phyloP scores from a whole-genome alignment of 2,113 vertebrate species.

The Channa argus region DNA sequence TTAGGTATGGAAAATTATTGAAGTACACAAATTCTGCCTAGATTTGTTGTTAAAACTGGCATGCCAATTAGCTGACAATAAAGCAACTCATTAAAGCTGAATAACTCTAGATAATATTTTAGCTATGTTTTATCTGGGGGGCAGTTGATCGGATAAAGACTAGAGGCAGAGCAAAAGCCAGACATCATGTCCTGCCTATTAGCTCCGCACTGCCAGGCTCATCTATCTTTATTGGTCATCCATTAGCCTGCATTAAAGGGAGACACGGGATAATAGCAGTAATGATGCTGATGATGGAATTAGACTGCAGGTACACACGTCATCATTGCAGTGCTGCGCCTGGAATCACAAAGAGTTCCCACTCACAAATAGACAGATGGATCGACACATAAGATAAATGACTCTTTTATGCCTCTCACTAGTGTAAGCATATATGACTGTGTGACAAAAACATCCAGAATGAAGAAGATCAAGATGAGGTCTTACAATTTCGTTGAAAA shows the following conservation, averaged over 20 bases:
- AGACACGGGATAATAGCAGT: slow-evolving; percentile 86
- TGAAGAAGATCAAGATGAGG: slow-evolving; percentile 1
- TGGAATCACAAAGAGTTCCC: slow-evolving; percentile 75
- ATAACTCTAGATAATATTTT: slow-evolving; percentile 43
- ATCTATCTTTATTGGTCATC: slow-evolving; percentile 89
- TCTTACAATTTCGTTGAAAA: slow-evolving; percentile 28
- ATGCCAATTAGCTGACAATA: slow-evolving; percentile 35
- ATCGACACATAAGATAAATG: slow-evolving; percentile 43
- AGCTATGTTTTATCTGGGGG: slow-evolving; percentile 53
- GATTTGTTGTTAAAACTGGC: slow-evolving; percentile 19
- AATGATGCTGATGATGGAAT: slow-evolving; percentile 86
- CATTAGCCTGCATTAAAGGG: slow-evolving; percentile 87
- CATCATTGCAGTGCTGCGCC: slow-evolving; percentile 65
- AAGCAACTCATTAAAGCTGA: slow-evolving; percentile 33
- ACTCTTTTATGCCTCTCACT: slow-evolving; percentile 9
- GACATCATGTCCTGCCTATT: slow-evolving; percentile 88
- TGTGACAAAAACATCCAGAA: not conserved
- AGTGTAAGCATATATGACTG: not conserved
- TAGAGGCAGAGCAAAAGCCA: slow-evolving; percentile 80
- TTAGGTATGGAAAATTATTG: not conserved
- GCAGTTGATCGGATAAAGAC: slow-evolving; percentile 68
- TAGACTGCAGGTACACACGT: slow-evolving; percentile 79
- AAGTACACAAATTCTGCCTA: slow-evolving; percentile 11
- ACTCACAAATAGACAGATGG: slow-evolving; percentile 60
- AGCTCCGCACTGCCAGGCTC: slow-evolving; percentile 84